phyloP scores from a whole-genome alignment of 2,888 invertebrate species.

The Cephus sareptanus region DNA sequence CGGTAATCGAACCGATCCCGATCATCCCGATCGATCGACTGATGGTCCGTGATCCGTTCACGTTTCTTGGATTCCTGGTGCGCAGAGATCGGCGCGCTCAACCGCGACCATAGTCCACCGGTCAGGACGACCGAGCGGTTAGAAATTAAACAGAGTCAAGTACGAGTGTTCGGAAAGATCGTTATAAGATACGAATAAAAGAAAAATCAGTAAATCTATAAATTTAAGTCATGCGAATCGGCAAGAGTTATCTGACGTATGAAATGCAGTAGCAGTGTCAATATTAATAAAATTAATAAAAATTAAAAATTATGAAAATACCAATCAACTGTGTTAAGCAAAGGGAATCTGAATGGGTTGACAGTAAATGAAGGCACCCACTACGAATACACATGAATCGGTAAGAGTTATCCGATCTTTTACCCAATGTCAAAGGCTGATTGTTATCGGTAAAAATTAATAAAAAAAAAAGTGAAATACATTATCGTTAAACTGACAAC shows the following conservation, averaged over 20 bases:
- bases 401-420: neutral
- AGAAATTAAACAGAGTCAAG: neutral
- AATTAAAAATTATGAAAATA: too few relatives aligned
- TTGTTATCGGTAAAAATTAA: neutral
- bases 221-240: too few relatives aligned
- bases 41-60: neutral
- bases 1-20: neutral
- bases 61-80: neutral
- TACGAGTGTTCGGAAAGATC: neutral
- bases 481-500: neutral
- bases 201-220: too few relatives aligned
- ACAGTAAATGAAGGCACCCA: neutral
- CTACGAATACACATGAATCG: neutral
- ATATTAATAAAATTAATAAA: too few relatives aligned
- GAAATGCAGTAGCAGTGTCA: too few relatives aligned
- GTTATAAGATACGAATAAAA: too few relatives aligned
- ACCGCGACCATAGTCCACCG: neutral
- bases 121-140: neutral
- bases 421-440: neutral
- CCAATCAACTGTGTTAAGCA: neutral
- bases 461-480: neutral
- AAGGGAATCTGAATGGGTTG: neutral
- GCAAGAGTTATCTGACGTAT: too few relatives aligned
- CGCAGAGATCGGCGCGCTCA: neutral
- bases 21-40: neutral